Base-by-base conservation (phyloP, 2,888 invertebrate species). In the Amphipoea lucens region DNA sequence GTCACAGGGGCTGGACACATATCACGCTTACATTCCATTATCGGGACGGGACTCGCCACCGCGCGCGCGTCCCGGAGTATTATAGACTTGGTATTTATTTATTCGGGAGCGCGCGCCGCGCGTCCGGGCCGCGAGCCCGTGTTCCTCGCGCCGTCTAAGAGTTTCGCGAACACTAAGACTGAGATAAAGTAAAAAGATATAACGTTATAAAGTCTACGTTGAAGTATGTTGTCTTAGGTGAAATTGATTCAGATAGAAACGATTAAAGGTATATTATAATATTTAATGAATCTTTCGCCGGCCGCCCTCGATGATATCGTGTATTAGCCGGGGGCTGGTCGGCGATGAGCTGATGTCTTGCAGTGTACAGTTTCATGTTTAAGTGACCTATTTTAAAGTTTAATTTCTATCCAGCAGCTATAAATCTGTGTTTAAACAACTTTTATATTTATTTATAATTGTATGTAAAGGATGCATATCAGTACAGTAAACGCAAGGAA, bases 1-100 rank as follows among this genome's bases (percentile, higher is more conserved):
- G 78, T 82, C 82, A 40, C 60, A 23, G 9, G 57, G 57, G 78
- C 65, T 7, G n/a, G 29, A 36, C 65, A 91, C 95, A 94, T 93
- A 95, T 94, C 96, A 95, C 96, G 96, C 96, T 96, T 96, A 96
- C 96, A 96, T 96, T 96, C 96, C 96, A 96, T 95, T 94, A 93
- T 92, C 95, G 96, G 96, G 96, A 94, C 96, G 95, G 92, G 92
- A 92, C 94, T 93, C 93, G 94, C 93, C 94, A 92, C 92, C 89
- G 93, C 93, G 87, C 93, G 93, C 92, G 92, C 93, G 94, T 93
- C 95, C 95, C 95, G 94, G 93, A 95, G 93, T 95, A 94, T 95
- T 95, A 96, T 95, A 96, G 95, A 96, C 96, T 96, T 93, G 95
- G 89, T 96, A 96, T 96, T 96, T 96, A 96, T 96, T 96, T 96